These are phyloP conservation scores for Neoaliturus tenellus DNA, from an alignment of 2,888 invertebrate species.

Conservation along the genomic window DNA sequence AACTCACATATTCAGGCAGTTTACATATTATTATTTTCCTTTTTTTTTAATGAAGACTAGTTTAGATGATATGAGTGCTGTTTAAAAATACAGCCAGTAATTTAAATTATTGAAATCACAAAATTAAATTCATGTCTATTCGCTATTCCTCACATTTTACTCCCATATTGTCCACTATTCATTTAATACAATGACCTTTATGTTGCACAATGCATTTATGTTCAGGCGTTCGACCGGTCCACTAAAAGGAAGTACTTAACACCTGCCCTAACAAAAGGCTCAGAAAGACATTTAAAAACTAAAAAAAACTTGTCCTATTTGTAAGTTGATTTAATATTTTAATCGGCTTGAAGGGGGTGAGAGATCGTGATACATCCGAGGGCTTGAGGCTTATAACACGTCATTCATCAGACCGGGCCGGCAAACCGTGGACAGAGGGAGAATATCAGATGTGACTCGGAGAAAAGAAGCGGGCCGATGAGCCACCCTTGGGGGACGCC, in stretches of 20 bases:
- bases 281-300: conserved; percentile 20
- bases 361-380: not conserved
- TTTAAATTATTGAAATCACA: too few species aligned
- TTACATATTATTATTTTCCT: too few species aligned
- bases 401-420: not conserved
- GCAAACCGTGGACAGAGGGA: not conserved
- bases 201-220: too few species aligned
- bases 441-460: not conserved
- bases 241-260: not conserved
- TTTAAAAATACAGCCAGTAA: too few species aligned
- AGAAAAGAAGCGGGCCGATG: not conserved
- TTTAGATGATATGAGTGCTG: too few species aligned
- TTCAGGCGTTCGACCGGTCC: conserved; percentile 4
- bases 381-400: not conserved
- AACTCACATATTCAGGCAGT: too few species aligned
- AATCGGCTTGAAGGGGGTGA: conserved; percentile 43
- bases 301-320: conserved; percentile 37
- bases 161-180: too few species aligned
- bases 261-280: not conserved
- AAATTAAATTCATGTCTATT: too few species aligned
- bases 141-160: too few species aligned
- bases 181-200: too few species aligned
- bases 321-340: conserved; percentile 43
- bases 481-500: not conserved
- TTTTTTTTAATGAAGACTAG: too few species aligned